A percentile compares a stretch with the other conserved stretches of the same genome.
These are phyloP conservation scores for Gobiocypris rarus DNA, from an alignment of 2,113 vertebrate species.

Conservation along the genomic window DNA sequence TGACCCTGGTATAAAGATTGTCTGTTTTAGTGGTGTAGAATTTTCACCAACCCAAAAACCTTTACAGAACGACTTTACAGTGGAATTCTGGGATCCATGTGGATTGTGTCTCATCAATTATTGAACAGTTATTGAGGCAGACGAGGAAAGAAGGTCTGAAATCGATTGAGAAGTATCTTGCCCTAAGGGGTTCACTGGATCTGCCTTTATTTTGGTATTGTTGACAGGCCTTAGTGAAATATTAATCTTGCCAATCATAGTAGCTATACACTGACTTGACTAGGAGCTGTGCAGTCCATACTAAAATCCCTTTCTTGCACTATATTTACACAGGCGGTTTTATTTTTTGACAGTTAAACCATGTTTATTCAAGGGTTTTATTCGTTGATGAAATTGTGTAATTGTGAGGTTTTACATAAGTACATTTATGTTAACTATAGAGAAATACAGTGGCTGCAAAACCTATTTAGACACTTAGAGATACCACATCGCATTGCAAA, in stretches of 20 bases:
- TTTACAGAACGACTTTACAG: constrained; percentile 45
- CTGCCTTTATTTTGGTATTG: constrained; percentile 52
- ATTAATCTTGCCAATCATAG: constrained; percentile 55
- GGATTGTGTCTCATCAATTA: constrained; percentile 53
- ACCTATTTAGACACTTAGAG: no score
- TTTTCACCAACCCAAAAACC: constrained; percentile 35
- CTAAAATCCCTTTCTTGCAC: background rate
- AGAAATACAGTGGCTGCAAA: no score
- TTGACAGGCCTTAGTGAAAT: constrained; percentile 55
- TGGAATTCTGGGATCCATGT: constrained; percentile 45
- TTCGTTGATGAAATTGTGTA: background rate
- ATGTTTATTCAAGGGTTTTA: background rate
- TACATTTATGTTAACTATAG: background rate
- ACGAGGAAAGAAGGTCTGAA: constrained; percentile 51
- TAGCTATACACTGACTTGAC: background rate
- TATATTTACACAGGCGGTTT: background rate
- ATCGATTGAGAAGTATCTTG: constrained; percentile 58
- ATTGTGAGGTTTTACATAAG: background rate
- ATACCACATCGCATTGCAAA: no score
- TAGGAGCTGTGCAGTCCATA: constrained; percentile 14
- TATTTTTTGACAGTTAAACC: background rate
- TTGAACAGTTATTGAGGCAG: constrained; percentile 56
- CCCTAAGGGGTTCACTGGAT: constrained; percentile 49
- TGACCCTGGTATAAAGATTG: background rate
- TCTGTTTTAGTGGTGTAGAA: constrained; percentile 13